These are phyloP conservation scores for Parasteatoda lunata DNA, from an alignment of 2,888 invertebrate genomes.

Conservation along the genomic window DNA sequence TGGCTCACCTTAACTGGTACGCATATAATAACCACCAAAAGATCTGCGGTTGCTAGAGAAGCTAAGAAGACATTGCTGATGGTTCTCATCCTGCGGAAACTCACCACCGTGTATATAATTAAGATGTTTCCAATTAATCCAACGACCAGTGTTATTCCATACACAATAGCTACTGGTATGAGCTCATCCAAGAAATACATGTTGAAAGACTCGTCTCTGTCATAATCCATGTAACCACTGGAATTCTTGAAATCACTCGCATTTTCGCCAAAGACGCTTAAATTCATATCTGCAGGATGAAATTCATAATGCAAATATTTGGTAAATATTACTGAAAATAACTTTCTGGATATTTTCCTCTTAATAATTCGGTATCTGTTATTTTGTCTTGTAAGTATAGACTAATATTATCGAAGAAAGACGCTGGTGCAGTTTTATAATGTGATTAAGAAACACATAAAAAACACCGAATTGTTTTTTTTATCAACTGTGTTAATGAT, in stretches of 20 bases:
- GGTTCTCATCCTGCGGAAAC: conserved; percentile 77
- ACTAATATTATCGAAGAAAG: no score
- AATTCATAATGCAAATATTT: no score
- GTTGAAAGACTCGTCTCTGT: conserved; percentile 56
- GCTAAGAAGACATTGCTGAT: conserved; percentile 82
- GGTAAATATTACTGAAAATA: no score
- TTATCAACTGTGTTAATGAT: no score
- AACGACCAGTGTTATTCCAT: conserved; percentile 79
- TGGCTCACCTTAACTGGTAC: conserved; percentile 82
- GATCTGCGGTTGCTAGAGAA: conserved; percentile 82
- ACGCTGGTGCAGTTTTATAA: no score
- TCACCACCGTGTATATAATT: conserved; percentile 78
- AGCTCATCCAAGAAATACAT: conserved; percentile 64
- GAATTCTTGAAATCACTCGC: conserved; percentile 23
- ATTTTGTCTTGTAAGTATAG: no score
- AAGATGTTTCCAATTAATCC: conserved; percentile 79
- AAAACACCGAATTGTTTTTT: no score
- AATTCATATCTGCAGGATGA: conserved; percentile 31
- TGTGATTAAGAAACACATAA: no score
- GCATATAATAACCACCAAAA: conserved; percentile 81
- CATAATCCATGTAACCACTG: conserved; percentile 55
- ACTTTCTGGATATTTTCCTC: no score
- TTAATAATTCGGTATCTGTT: no score
- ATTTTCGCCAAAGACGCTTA: conserved; percentile 39
- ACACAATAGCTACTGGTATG: conserved; percentile 75